Percentiles rank a stretch among this genome's conserved stretches.
Conservation (phyloP, 2,888 invertebrate species). For the Dolichopus griseipennis region DNA sequence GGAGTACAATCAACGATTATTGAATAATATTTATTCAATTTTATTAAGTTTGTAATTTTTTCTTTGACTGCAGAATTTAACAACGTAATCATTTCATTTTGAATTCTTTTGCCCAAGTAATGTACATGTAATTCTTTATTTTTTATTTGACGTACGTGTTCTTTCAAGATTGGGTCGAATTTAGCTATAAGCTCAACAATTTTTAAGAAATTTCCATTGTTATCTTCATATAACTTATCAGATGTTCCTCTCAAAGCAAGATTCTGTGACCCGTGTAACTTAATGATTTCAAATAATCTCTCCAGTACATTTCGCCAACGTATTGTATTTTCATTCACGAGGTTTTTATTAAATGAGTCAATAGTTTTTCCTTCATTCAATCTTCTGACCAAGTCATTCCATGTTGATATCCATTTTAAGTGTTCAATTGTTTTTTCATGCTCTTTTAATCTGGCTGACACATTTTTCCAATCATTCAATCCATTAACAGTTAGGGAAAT, state of each 20-base stretch:
- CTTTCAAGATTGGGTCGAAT: conserved; percentile 10
- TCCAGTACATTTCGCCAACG: conserved; percentile 10
- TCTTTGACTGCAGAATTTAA: conserved; percentile 11
- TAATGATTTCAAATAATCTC: conserved; percentile 8
- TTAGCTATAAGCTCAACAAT: conserved; percentile 5
- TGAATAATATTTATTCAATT: conserved; percentile 15
- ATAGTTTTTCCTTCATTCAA: conserved; percentile 11
- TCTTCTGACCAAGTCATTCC: conserved; percentile 11
- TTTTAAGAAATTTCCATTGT: conserved; percentile 11
- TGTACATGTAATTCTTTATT: conserved; percentile 8
- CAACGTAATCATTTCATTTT: conserved; percentile 14
- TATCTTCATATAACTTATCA: conserved; percentile 7
- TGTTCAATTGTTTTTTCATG: conserved; percentile 11
- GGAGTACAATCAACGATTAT: conserved; percentile 15
- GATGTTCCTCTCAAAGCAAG: conserved; percentile 11
- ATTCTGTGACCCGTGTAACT: conserved; percentile 11
- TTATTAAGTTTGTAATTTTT: conserved; percentile 13
- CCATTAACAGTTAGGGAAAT: conserved; percentile 4
- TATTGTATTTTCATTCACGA: conserved; percentile 10
- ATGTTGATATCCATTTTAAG: conserved; percentile 8
- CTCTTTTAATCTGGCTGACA: conserved; percentile 11
- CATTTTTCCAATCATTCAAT: conserved; percentile 8
- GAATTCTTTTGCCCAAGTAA: conserved; percentile 14
- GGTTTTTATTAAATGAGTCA: conserved; percentile 9
- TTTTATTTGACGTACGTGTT: conserved; percentile 9